Conservation (phyloP, 2,888 invertebrate genomes). For the Heliconius erato region DNA sequence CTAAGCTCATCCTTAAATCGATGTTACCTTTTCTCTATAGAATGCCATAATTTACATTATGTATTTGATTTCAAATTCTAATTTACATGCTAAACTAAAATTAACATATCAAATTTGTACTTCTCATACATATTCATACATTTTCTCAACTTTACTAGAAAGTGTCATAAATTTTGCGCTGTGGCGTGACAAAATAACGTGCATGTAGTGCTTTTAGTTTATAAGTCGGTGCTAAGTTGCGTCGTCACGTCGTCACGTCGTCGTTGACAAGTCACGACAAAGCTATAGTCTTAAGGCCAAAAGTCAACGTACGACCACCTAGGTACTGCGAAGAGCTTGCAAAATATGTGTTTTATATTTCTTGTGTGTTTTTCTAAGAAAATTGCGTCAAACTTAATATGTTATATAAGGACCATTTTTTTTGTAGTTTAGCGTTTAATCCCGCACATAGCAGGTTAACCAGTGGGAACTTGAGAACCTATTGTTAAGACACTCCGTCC, state of each 20-base stretch:
- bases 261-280: conserved; percentile 23
- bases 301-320: conserved; percentile 21
- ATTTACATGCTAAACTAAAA: neutral
- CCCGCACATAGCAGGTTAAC: neutral
- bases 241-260: conserved; percentile 27
- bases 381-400: too few species aligned
- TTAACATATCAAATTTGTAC: neutral
- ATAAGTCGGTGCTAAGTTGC: conserved; percentile 17
- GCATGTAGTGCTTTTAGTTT: neutral
- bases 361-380: neutral
- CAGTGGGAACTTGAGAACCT: neutral
- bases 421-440: neutral
- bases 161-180: neutral
- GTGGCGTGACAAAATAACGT: neutral
- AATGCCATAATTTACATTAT: too few species aligned
- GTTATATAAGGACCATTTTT: neutral
- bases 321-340: neutral
- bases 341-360: neutral
- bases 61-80: neutral
- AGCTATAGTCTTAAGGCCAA: neutral
- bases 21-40: too few species aligned
- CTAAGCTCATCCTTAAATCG: too few species aligned
- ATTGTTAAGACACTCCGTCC: too few species aligned
- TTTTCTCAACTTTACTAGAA: neutral
- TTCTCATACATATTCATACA: neutral